These are phyloP conservation scores for Choristoneura fumiferana DNA, from an alignment of 1,140 invertebrate species.

Conservation along the genomic window DNA sequence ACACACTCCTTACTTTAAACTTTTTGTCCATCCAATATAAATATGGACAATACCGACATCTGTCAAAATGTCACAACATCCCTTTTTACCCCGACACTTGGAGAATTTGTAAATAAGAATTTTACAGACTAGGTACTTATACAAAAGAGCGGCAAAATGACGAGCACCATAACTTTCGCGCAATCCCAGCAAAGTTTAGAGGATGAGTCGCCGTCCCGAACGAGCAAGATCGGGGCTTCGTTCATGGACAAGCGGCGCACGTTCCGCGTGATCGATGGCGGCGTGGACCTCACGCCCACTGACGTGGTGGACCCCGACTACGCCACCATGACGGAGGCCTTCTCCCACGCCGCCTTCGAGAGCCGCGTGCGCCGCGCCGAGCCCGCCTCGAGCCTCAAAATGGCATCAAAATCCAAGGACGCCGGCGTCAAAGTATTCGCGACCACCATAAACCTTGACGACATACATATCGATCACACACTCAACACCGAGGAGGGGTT, in stretches of 20 bases:
- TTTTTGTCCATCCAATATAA: too few species aligned
- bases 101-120: too few species aligned
- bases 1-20: too few species aligned
- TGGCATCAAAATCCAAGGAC: slow-evolving; percentile 33
- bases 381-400: slow-evolving; percentile 44
- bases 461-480: slow-evolving; percentile 72
- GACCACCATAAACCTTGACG: slow-evolving; percentile 70
- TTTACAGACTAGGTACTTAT: too few species aligned
- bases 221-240: slow-evolving; percentile 33
- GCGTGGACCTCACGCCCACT: slow-evolving; percentile 48
- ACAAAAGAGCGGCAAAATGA: too few species aligned
- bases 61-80: too few species aligned
- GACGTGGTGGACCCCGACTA: slow-evolving; percentile 48
- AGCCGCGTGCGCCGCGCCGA: slow-evolving; percentile 34
- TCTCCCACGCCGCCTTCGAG: slow-evolving; percentile 58
- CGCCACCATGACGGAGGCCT: slow-evolving; percentile 48
- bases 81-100: too few species aligned
- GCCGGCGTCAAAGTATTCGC: slow-evolving; percentile 58
- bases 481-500: slow-evolving; percentile 57
- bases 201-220: slow-evolving; percentile 30
- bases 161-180: too few species aligned
- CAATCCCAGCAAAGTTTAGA: slow-evolving; percentile 31
- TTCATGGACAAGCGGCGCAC: slow-evolving; percentile 55
- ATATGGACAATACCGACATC: too few species aligned
- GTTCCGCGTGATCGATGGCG: slow-evolving; percentile 41